Conservation (phyloP, 2,113 vertebrate genomes). For the Pimephales promelas region DNA sequence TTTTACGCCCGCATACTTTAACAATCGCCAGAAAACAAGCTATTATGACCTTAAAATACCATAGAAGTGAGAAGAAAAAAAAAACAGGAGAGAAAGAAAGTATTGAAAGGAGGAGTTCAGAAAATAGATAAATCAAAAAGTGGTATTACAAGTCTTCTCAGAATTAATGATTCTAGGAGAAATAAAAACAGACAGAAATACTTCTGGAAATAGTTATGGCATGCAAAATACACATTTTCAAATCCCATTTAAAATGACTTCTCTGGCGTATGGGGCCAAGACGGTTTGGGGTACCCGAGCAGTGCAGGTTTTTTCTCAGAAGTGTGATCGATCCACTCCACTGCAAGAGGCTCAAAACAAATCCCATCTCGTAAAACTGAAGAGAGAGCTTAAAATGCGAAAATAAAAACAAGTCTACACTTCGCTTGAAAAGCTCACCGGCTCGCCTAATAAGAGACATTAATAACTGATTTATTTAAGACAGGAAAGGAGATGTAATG, state of each 20-base stretch:
- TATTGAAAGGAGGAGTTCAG: conserved; percentile 22
- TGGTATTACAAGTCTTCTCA: background rate
- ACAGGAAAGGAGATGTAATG: conserved; percentile 11
- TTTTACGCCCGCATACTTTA: conserved; percentile 52
- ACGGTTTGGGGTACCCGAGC: conserved; percentile 7
- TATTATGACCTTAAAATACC: conserved; percentile 36
- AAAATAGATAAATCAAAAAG: conserved; percentile 39
- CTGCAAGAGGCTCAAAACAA: conserved; percentile 9
- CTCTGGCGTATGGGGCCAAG: background rate
- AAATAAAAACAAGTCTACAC: conserved; percentile 67
- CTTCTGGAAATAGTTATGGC: conserved; percentile 34
- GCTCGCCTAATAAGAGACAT: conserved; percentile 62
- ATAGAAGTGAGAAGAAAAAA: conserved; percentile 16
- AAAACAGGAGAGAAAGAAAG: conserved; percentile 21
- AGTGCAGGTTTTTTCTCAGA: conserved; percentile 18
- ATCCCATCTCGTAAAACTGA: conserved; percentile 59
- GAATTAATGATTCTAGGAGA: conserved; percentile 38
- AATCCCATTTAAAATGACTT: conserved; percentile 9
- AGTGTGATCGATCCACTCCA: conserved; percentile 12
- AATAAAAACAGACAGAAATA: conserved; percentile 24
- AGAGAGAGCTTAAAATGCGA: conserved; percentile 55
- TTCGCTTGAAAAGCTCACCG: conserved; percentile 54
- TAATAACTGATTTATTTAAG: conserved; percentile 63
- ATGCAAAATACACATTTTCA: conserved; percentile 12
- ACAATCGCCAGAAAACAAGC: conserved; percentile 32